Conservation (phyloP, 2,797 vertebrate genomes). For the Alcedo atthis region DNA sequence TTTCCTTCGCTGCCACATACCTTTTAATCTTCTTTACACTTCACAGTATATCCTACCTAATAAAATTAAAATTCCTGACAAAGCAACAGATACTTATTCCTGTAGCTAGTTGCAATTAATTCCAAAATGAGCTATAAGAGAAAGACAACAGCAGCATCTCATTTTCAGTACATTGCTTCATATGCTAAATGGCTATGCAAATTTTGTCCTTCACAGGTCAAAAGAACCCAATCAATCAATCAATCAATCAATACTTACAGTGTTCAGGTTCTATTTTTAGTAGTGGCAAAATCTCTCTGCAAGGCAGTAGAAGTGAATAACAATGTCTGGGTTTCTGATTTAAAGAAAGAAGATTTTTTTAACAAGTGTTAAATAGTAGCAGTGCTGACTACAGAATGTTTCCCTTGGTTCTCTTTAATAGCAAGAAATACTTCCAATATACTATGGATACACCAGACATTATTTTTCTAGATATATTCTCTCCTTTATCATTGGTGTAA, state of each 20-base stretch:
- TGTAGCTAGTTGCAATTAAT: background rate
- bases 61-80: background rate
- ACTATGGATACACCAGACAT: background rate
- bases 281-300: background rate
- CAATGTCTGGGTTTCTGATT: background rate
- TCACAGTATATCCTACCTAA: background rate
- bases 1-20: background rate
- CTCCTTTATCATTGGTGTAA: background rate
- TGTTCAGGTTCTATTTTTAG: background rate
- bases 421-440: background rate
- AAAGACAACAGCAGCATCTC: background rate
- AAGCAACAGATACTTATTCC: background rate
- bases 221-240: background rate
- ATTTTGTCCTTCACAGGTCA: background rate
- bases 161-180: background rate
- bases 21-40: background rate
- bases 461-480: background rate
- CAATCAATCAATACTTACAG: background rate
- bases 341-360: background rate
- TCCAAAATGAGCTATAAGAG: background rate
- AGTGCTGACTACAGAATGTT: background rate
- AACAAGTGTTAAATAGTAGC: background rate
- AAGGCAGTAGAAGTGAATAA: background rate
- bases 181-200: background rate
- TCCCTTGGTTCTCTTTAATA: background rate